Conservation (phyloP, 2,888 invertebrate genomes). For the Phyllotreta cruciferae region DNA sequence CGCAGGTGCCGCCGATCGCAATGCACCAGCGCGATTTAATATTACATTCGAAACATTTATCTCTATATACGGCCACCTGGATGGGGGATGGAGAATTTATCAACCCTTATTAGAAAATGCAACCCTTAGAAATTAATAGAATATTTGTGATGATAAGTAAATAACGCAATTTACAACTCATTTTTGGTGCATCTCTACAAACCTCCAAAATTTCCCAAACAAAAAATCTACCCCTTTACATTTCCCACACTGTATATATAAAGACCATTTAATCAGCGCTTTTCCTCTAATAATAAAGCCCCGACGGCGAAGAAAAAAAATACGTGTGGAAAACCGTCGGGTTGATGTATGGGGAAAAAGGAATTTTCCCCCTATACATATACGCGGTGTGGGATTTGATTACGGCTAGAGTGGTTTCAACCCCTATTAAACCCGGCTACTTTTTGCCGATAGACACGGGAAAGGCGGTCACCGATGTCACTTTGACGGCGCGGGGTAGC, state of each 20-base stretch:
- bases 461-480: slow-evolving; percentile 64
- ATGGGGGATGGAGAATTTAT: too few relatives aligned
- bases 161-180: too few relatives aligned
- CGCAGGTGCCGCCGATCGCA: slow-evolving; percentile 57
- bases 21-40: slow-evolving; percentile 60
- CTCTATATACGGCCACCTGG: neutral
- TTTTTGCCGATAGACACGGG: slow-evolving; percentile 63
- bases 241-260: neutral
- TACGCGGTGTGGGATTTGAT: slow-evolving; percentile 56
- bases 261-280: slow-evolving; percentile 31
- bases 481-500: slow-evolving; percentile 52
- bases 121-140: too few relatives aligned
- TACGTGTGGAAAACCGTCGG: slow-evolving; percentile 54
- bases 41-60: slow-evolving; percentile 25
- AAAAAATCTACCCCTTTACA: slow-evolving; percentile 8
- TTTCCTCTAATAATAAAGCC: slow-evolving; percentile 13
- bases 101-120: too few relatives aligned
- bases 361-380: slow-evolving; percentile 37
- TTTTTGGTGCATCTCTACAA: too few relatives aligned
- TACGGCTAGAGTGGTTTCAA: slow-evolving; percentile 62
- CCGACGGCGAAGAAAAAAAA: slow-evolving; percentile 20
- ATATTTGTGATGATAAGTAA: too few relatives aligned
- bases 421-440: slow-evolving; percentile 61
- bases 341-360: slow-evolving; percentile 50
- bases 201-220: neutral